Evolutionary conservation across 2,797 vertebrate genomes (phyloP).

Genomic region (Hippopotamyrus pictus): DNA sequence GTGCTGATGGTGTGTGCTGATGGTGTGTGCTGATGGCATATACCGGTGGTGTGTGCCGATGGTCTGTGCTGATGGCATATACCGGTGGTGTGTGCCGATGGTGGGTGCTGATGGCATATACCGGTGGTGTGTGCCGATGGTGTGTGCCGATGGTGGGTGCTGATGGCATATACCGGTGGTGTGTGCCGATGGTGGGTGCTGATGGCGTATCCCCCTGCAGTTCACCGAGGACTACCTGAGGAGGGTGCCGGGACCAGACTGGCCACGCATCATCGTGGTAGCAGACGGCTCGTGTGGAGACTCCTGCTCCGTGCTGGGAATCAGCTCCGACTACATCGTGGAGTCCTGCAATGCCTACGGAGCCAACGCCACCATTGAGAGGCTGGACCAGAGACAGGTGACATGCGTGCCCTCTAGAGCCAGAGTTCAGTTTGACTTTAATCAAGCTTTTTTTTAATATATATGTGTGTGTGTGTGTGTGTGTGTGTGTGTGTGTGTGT

Average conservation of each 20-base stretch:
- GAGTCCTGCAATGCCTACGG: constrained; percentile 68
- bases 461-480: background rate
- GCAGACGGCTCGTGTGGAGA: constrained; percentile 64
- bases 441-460: too few species aligned
- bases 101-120: background rate
- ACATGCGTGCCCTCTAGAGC: background rate
- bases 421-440: too few species aligned
- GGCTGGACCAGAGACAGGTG: constrained; percentile 68
- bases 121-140: background rate
- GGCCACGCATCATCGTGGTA: constrained; percentile 59
- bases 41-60: background rate
- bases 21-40: background rate
- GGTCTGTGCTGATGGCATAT: background rate
- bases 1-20: background rate
- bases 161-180: too few species aligned
- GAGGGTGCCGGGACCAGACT: constrained; percentile 51
- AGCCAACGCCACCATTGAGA: constrained; percentile 62
- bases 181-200: background rate
- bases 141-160: background rate
- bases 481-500: background rate
- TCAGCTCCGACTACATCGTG: constrained; percentile 64
- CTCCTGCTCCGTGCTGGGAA: constrained; percentile 64
- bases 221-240: constrained; percentile 63
- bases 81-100: background rate
- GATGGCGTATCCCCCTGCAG: constrained; percentile 30